Evolutionary conservation across 2,888 invertebrate species (phyloP), one percentile per base, ranked within the genome.

Genomic region (Meiosimyza decipiens): DNA sequence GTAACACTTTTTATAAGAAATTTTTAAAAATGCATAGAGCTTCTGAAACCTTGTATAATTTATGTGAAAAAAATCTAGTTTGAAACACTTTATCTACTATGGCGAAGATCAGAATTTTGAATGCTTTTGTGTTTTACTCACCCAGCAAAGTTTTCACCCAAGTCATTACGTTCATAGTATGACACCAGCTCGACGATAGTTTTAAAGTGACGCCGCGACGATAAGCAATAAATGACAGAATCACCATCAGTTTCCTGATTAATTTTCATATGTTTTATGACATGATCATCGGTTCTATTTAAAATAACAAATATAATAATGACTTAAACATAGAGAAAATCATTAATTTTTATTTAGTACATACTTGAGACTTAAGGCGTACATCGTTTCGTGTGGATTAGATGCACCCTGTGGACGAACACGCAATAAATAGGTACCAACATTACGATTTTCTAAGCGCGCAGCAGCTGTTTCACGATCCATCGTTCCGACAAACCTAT

Each of bases 141-240:
- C 94, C 93, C 93, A 67, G 93, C 94, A 86, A 99, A 99, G 88
- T 97, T 98, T 88, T 98, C 97, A 0, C 93, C 92, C 76, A 99
- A 89, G 84, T 95, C 96, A 82, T 94, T 94, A 79, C 93, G 91
- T 87, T 97, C 95, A 88, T 98, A 99, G 88, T 95, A 97, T 76
- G 94, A 93, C 78, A 99, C 93, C 77, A 99, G 90, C 85, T 98
- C 97, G 79, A 97, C 95, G 79, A 98, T 92, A 84, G 93, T 95
- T 83, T 94, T 93, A 87, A 98, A 98, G 88, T 93, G 96, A 71
- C 96, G 91, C 62, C 95, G 93, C 84, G 96, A 94, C 33, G 97
- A 97, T 71, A 98, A 89, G 86, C 92, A 97, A 88, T 93, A 98
- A 77, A 92, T 89, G 78, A 90, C 90, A 76, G 90, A 90, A 75